Evolutionary conservation across 2,797 vertebrate genomes (phyloP).

Genomic region (Mus spretus): DNA sequence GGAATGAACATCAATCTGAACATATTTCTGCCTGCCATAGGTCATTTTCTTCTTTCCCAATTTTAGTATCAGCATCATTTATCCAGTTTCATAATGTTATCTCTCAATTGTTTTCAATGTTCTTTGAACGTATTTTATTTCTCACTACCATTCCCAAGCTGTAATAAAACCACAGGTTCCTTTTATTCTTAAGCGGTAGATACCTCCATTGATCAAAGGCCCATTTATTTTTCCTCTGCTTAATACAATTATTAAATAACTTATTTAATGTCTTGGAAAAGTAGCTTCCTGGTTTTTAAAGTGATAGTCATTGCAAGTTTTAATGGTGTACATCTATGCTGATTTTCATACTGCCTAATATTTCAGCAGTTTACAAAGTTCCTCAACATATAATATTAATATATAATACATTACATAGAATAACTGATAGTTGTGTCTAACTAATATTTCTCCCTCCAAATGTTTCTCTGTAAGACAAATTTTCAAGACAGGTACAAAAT

Average conservation of each 20-base stretch:
- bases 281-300: not conserved
- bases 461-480: not conserved
- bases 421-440: not conserved
- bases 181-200: not conserved
- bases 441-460: not conserved
- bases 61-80: not conserved
- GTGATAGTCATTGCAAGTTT: not conserved
- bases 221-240: not conserved
- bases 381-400: not conserved
- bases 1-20: not conserved
- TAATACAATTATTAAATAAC: not conserved
- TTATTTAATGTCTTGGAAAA: not conserved
- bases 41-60: not conserved
- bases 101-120: not conserved
- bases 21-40: not conserved
- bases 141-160: not conserved
- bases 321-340: not conserved
- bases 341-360: not conserved
- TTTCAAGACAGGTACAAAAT: not conserved
- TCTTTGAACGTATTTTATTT: not conserved
- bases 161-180: not conserved
- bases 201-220: not conserved
- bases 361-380: not conserved
- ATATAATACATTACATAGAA: not conserved
- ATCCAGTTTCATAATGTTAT: not conserved